A percentile compares a stretch with the other conserved stretches of the same genome.
These are phyloP conservation scores for Oceanodroma tethys DNA, from an alignment of 2,113 vertebrate species.

Conservation along the genomic window DNA sequence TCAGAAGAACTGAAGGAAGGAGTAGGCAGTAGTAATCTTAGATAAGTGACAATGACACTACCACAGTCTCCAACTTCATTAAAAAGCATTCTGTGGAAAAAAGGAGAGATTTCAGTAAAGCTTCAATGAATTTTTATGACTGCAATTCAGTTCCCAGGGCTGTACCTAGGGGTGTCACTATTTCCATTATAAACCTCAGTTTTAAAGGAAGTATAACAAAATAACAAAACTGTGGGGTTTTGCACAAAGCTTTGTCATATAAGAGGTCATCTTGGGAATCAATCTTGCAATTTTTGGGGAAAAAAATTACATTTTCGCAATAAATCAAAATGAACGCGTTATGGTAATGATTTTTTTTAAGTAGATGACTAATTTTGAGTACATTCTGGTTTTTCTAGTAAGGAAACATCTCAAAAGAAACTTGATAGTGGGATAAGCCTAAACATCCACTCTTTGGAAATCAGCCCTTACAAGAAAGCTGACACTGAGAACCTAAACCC, in stretches of 20 bases:
- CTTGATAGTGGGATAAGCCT: background rate
- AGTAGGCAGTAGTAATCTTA: background rate
- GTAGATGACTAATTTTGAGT: background rate
- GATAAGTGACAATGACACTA: background rate
- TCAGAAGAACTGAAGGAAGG: background rate
- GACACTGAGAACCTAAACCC: background rate
- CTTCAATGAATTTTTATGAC: background rate
- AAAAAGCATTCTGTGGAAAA: background rate
- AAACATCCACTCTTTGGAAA: background rate
- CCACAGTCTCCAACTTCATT: background rate
- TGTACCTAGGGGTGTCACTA: background rate
- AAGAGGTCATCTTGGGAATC: background rate
- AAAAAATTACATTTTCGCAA: background rate
- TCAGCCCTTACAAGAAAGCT: background rate
- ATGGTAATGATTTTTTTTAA: background rate
- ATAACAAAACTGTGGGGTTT: background rate
- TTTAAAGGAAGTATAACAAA: background rate
- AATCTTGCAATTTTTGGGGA: rapidly evolving
- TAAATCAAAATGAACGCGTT: background rate
- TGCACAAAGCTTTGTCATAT: background rate
- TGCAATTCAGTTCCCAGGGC: background rate
- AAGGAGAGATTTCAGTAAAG: background rate
- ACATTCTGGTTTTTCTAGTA: background rate
- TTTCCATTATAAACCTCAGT: background rate
- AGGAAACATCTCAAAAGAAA: background rate